These are phyloP conservation scores for Euura saliciscinereae DNA, from an alignment of 1,140 invertebrate species.

Conservation along the genomic window DNA sequence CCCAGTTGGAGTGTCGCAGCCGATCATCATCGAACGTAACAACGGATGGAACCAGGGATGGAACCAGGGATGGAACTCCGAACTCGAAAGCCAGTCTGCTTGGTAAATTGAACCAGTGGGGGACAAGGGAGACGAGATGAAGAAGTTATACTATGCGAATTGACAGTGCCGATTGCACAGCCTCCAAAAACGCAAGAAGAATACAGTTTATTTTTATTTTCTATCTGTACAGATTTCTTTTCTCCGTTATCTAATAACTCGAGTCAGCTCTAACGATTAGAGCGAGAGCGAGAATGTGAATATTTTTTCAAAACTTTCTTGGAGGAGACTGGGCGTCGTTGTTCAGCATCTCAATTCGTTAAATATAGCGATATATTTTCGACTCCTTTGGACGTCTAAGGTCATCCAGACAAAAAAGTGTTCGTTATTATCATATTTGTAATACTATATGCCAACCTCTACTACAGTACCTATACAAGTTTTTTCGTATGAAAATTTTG, in stretches of 20 bases:
- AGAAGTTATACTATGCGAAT: constrained; percentile 22
- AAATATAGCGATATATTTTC: neutral
- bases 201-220: constrained; percentile 17
- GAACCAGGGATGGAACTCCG: neutral
- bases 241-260: too few relatives aligned
- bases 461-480: neutral
- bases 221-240: constrained; percentile 17
- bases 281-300: neutral
- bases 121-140: neutral
- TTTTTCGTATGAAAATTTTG: neutral
- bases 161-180: constrained; percentile 9
- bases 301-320: too few relatives aligned
- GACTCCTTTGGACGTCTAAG: neutral
- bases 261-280: neutral
- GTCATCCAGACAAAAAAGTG: neutral
- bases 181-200: neutral
- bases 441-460: neutral
- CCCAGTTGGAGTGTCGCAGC: constrained; percentile 27
- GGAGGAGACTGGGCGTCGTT: too few relatives aligned
- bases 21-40: constrained; percentile 29
- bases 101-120: constrained; percentile 17
- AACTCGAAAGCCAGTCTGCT: constrained; percentile 11
- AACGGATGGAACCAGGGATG: constrained; percentile 6
- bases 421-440: neutral
- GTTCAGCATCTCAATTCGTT: neutral